These are phyloP conservation scores for Lacerta bilineata DNA, from an alignment of 2,797 vertebrate species.

Conservation along the genomic window DNA sequence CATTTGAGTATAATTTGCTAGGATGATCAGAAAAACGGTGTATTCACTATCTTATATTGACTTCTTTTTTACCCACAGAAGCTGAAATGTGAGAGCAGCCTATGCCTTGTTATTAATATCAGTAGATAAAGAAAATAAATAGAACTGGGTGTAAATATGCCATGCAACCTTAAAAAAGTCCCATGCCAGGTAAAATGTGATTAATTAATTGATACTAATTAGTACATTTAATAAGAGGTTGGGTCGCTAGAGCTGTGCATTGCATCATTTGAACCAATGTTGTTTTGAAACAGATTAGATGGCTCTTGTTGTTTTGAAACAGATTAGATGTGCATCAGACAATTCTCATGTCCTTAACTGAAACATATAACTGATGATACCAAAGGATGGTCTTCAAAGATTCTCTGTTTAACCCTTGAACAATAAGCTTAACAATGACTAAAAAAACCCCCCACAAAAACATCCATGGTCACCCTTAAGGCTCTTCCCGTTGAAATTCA, in stretches of 20 bases:
- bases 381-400: conserved; percentile 19
- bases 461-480: background rate
- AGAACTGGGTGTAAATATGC: background rate
- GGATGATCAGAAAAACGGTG: background rate
- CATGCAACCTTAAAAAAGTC: conserved; percentile 24
- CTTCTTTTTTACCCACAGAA: background rate
- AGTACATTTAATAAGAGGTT: background rate
- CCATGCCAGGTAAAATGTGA: conserved; percentile 2
- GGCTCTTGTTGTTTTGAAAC: background rate
- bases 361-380: conserved; percentile 1
- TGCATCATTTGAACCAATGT: background rate
- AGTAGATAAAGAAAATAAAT: background rate
- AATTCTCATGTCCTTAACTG: conserved; percentile 8
- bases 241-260: background rate
- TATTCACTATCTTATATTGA: no score
- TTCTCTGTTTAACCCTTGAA: conserved; percentile 1
- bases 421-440: conserved; percentile 17
- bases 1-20: background rate
- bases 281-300: background rate
- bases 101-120: no score
- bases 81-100: background rate
- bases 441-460: background rate
- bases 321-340: background rate
- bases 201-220: background rate
- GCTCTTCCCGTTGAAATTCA: conserved; percentile 10